phyloP scores from a whole-genome alignment of 2,797 vertebrate genomes.

The Notolepis coatsorum region DNA sequence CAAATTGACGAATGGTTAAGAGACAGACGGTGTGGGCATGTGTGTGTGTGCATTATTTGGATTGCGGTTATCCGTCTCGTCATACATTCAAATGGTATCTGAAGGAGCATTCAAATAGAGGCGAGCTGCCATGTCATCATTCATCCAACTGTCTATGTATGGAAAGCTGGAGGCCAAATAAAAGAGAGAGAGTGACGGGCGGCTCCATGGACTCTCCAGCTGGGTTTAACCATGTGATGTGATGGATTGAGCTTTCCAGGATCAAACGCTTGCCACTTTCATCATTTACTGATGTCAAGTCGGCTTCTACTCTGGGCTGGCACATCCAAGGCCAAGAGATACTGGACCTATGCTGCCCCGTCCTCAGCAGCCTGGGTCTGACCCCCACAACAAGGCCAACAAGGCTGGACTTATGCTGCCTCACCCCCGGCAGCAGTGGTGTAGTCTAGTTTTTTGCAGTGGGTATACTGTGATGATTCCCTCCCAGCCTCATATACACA shows the following conservation, averaged over 20 bases:
- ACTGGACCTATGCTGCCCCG: not conserved
- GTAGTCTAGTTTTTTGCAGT: too few species aligned
- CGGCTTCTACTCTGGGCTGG: too few species aligned
- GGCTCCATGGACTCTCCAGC: not conserved
- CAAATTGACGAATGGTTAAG: too few species aligned
- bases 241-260: not conserved
- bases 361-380: not conserved
- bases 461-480: too few species aligned
- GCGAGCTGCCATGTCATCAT: conserved; percentile 19
- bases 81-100: conserved; percentile 40
- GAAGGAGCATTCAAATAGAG: conserved; percentile 32
- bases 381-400: not conserved
- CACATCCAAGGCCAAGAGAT: not conserved
- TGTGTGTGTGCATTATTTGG: not conserved
- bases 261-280: not conserved
- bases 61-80: conserved; percentile 12
- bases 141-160: conserved; percentile 60
- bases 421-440: too few species aligned
- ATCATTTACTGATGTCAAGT: too few species aligned
- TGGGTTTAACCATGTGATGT: not conserved
- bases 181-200: conserved; percentile 5
- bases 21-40: too few species aligned
- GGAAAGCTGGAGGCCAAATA: conserved; percentile 43
- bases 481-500: too few species aligned
- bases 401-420: too few species aligned